Base-by-base conservation (phyloP, 1,140 invertebrate genomes). In the Ctenoplectra terminalis region DNA sequence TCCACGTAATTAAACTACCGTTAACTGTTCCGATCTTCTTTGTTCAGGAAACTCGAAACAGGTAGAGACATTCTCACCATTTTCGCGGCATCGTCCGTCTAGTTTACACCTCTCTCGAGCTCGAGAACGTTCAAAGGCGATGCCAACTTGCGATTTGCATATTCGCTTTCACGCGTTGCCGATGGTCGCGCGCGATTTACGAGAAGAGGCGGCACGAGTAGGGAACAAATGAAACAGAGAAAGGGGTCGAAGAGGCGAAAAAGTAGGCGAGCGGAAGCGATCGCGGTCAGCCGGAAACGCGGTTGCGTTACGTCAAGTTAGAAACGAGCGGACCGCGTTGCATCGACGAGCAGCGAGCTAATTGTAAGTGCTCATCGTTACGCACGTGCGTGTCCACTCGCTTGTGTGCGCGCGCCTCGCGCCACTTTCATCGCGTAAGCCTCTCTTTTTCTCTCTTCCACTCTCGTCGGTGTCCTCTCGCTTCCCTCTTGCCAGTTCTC, bases 251-350 rank as follows among this genome's bases (percentile, higher is more conserved):
- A 61, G 67, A 77, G 79, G 60, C 34, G 37, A 50, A 58, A 63
- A 73, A 76, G 80, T 72, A 52, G 58, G 56, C 66, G 61, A 82
- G 50, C 81, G 85, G 84, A 87, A 87, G 75, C 78, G 77, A 74
- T 69, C 73, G 63, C 76, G 81, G 60, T 43, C 63, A 69, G 72
- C 26, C 86, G 87, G 87, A 89, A 89, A 88, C 74, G 81, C 82
- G 83, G 80, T 85, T 83, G 80, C 83, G 78, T 89, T 88, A 85
- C 83, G 83, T 88, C 82, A 79, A 72, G 29, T 29, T 70, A 63
- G 61, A 52, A 75, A 72, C 72, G 79, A 82, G 60, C 64, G 54
- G 20, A 43, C 37, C 23, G 50, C 77, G 58, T 61, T 64, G 61
- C 64, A 29, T 66, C 17, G 60, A 31, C 60, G 69, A 64, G 37